Base-by-base conservation (phyloP, 2,113 vertebrate genomes). In the Anhinga rufa region DNA sequence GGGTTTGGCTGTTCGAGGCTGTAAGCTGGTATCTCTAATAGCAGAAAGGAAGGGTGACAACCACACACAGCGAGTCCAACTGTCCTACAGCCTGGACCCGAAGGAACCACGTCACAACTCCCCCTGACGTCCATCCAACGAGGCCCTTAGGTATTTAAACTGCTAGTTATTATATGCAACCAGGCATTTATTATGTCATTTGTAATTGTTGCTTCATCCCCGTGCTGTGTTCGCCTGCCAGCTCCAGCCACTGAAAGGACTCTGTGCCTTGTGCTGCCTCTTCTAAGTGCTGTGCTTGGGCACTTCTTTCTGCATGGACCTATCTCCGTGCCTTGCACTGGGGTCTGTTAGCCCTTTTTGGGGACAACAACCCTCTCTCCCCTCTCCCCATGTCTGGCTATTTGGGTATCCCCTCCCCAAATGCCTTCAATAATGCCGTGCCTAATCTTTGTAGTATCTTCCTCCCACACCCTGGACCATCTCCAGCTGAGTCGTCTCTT, bases 351-450 rank as follows among this genome's bases (percentile, higher is more conserved):
- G 8, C 32, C 32, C 22, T 32, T 62, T 20, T 18, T 5, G 21
- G 29, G 49, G n/a, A 40, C 10, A 55, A 14, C 1, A 74, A 22
- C 54, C n/a, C 36, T 15, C 31, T 55, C 20, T 74, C 20, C 25
- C 17, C 36, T 57, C 14, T 48, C 46, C 10, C 28, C 4, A 2
- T 8, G 21, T 34, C n/a, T 28, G 20, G 10, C 11, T 48, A 19
- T 5, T 38, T 40, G 76, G 29, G 34, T 36, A 17, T 57, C 44
- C 40, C 44, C 44, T 74, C 58, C 57, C 14, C 29, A 72, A 1
- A 66, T 24, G 18, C 65, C 70, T 62, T 14, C 28, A 57, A 7
- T 42, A 79, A 57, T 0, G 0, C 32, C 0, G 0, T 52, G 55
- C 51, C 9, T 3, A 57, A 14, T 17, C n/a, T 61, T 40, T n/a